phyloP scores from a whole-genome alignment of 2,888 invertebrate species.

The Euzophera pinguis region DNA sequence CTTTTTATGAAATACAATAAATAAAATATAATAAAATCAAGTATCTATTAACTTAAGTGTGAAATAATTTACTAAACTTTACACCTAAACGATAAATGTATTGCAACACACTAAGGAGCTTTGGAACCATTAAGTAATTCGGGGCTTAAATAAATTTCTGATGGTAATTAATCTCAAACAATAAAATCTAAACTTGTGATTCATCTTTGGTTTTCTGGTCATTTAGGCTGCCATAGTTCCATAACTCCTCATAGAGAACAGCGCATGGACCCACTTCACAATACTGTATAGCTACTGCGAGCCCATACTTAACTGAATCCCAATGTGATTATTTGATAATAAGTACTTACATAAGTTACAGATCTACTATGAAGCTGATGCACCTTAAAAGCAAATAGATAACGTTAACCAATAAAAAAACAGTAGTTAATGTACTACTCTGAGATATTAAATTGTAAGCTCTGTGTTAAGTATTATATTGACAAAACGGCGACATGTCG shows the following conservation, averaged over 20 bases:
- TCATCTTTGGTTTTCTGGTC: constrained; percentile 73
- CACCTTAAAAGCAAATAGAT: constrained; percentile 71
- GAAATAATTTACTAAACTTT: constrained; percentile 79
- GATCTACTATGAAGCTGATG: constrained; percentile 75
- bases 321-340: constrained; percentile 65
- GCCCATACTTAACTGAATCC: constrained; percentile 38
- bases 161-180: constrained; percentile 60
- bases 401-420: constrained; percentile 54
- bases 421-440: constrained; percentile 12
- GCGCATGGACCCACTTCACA: constrained; percentile 9
- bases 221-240: constrained; percentile 61
- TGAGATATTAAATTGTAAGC: constrained; percentile 20
- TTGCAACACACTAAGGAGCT: constrained; percentile 77
- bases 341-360: constrained; percentile 78
- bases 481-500: constrained; percentile 10
- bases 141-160: constrained; percentile 57
- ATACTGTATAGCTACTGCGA: constrained; percentile 19
- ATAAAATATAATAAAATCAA: constrained; percentile 72
- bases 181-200: constrained; percentile 69
- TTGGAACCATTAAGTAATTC: constrained; percentile 72
- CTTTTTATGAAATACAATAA: constrained; percentile 61
- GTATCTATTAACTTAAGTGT: constrained; percentile 67
- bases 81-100: constrained; percentile 76
- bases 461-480: constrained; percentile 16
- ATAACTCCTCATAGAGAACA: constrained; percentile 59